Percentiles rank a stretch among this genome's conserved stretches.
Conservation (phyloP, 2,888 invertebrate genomes). For the Heterodera filipjevi region DNA sequence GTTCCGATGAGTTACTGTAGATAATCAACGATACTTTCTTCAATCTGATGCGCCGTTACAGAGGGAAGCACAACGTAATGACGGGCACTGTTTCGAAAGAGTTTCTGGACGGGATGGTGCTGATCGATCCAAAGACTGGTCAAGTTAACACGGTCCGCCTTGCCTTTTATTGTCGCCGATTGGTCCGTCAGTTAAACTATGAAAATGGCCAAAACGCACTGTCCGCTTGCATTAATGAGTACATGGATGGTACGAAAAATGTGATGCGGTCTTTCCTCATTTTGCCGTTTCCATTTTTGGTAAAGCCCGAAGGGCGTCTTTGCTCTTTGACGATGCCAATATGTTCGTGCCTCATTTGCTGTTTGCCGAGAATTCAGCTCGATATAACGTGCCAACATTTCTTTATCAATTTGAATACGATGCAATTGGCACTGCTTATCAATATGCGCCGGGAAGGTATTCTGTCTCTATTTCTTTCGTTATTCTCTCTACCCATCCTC, state of each 20-base stretch:
- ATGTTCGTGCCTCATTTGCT: constrained; percentile 14
- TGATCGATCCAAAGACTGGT: constrained; percentile 2
- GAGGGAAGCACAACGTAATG: constrained; percentile 8
- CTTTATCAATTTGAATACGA: constrained; percentile 29
- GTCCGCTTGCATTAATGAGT: constrained; percentile 13
- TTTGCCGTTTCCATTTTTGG: too few relatives aligned
- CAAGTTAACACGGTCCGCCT: constrained; percentile 17
- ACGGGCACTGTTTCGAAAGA: constrained; percentile 26
- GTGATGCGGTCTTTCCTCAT: too few relatives aligned
- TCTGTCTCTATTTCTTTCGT: neutral
- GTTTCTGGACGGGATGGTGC: constrained; percentile 15
- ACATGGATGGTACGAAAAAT: too few relatives aligned
- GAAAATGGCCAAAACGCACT: constrained; percentile 5
- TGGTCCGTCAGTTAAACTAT: constrained; percentile 19
- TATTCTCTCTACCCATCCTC: neutral
- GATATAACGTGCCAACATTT: neutral
- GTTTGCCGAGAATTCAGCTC: neutral
- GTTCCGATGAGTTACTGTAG: too few relatives aligned
- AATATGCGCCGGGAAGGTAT: constrained; percentile 17
- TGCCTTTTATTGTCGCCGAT: constrained; percentile 19
- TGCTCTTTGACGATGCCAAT: constrained; percentile 15
- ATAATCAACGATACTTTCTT: constrained; percentile 21
- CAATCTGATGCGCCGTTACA: constrained; percentile 1
- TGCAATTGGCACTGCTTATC: constrained; percentile 19
- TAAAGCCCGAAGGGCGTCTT: neutral